Evolutionary conservation across 2,797 vertebrate species (phyloP).

Genomic region (Hozukius guyotensis): DNA sequence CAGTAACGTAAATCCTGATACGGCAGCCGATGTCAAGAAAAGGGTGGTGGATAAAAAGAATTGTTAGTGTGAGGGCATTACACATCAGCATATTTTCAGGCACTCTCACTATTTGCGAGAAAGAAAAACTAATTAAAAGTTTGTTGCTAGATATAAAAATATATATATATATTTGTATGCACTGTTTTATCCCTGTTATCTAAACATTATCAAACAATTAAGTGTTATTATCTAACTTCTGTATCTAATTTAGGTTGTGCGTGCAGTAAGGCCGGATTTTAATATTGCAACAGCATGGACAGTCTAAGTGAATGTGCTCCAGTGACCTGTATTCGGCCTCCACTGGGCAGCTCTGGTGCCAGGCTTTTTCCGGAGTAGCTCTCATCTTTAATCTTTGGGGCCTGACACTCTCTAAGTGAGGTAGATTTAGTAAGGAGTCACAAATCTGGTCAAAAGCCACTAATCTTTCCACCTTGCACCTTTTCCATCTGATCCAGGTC

Average conservation of each 20-base stretch:
- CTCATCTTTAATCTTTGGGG: slow-evolving; percentile 65
- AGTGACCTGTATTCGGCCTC: slow-evolving; percentile 44
- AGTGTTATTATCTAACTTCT: slow-evolving; percentile 17
- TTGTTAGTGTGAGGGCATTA: slow-evolving; percentile 58
- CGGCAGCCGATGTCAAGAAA: slow-evolving; percentile 64
- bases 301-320: slow-evolving; percentile 27
- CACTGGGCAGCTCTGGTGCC: slow-evolving; percentile 25
- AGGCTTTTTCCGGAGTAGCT: slow-evolving; percentile 42
- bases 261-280: neutral
- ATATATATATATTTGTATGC: neutral
- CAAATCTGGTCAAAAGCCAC: slow-evolving; percentile 67
- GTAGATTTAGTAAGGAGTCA: slow-evolving; percentile 65
- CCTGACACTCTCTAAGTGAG: slow-evolving; percentile 57
- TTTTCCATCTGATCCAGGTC: slow-evolving; percentile 67
- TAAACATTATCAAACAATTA: slow-evolving; percentile 42
- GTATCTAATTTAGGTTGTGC: slow-evolving; percentile 23
- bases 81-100: slow-evolving; percentile 69
- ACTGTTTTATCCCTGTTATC: slow-evolving; percentile 16
- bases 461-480: slow-evolving; percentile 67
- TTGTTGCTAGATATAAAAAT: slow-evolving; percentile 30
- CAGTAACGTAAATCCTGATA: slow-evolving; percentile 65
- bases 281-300: slow-evolving; percentile 12
- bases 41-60: slow-evolving; percentile 58
- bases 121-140: slow-evolving; percentile 74
- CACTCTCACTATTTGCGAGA: slow-evolving; percentile 37